These are phyloP conservation scores for Melanerpes formicivorus DNA, from an alignment of 2,113 vertebrate genomes.

Conservation along the genomic window DNA sequence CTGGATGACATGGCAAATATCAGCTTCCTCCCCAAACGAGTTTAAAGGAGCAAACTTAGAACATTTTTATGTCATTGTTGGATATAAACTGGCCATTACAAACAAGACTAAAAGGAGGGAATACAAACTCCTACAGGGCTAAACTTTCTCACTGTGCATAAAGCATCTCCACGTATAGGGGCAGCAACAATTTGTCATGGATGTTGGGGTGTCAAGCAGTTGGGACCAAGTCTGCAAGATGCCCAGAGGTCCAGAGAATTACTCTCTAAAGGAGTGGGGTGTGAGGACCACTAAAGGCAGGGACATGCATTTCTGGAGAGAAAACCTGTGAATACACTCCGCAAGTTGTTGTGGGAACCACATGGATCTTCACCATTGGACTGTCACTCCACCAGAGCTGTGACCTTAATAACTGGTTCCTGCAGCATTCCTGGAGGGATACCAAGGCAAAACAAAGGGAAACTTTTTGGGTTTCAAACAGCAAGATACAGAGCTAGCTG, in stretches of 20 bases:
- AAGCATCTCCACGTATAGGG: fast-evolving
- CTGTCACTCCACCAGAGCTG: neutral
- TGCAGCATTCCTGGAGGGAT: neutral
- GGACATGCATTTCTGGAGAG: neutral
- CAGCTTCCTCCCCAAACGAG: neutral
- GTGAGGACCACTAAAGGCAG: neutral
- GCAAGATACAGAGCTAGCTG: neutral
- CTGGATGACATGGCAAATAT: neutral
- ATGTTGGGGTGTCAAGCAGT: neutral
- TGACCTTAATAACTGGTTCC: neutral
- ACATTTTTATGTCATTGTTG: neutral
- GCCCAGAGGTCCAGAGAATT: neutral
- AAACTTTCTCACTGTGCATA: neutral
- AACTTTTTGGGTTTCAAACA: neutral
- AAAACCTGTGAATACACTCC: neutral
- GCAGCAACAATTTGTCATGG: neutral
- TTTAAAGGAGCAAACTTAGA: neutral
- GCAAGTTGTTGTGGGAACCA: neutral
- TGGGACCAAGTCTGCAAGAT: neutral
- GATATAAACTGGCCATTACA: neutral
- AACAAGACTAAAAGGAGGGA: neutral
- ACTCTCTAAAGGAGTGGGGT: neutral
- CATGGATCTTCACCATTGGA: neutral
- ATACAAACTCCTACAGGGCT: neutral
- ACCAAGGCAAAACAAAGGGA: neutral